Evolutionary conservation across 2,797 vertebrate genomes (phyloP).

Genomic region (Galaxias olidus): DNA sequence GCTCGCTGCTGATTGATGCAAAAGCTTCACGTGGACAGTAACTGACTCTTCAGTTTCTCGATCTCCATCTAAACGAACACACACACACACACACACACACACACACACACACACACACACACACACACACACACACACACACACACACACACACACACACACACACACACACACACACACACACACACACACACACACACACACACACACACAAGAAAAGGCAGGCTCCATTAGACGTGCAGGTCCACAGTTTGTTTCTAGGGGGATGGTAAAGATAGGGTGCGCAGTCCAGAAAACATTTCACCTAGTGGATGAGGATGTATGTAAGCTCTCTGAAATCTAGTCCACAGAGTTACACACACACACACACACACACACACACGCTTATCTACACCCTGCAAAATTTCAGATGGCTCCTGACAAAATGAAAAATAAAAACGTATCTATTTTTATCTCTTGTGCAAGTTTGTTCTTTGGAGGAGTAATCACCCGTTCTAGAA

Average conservation of each 20-base stretch:
- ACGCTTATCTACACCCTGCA: no score
- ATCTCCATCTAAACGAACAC: conserved; percentile 82
- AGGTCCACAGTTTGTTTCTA: not conserved
- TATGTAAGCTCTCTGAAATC: no score
- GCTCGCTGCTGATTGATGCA: conserved; percentile 24
- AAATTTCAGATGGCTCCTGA: no score
- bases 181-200: conserved; percentile 23
- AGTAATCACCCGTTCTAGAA: no score
- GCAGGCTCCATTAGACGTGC: not conserved
- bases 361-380: no score
- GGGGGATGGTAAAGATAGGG: no score
- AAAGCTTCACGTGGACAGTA: conserved; percentile 81
- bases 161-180: conserved; percentile 22
- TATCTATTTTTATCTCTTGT: no score
- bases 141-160: conserved; percentile 22
- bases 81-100: conserved; percentile 20
- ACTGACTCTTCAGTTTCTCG: conserved; percentile 87
- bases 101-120: conserved; percentile 19
- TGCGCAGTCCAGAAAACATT: no score
- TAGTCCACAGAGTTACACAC: no score
- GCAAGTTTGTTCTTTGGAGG: no score
- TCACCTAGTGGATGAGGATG: no score
- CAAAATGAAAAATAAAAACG: no score
- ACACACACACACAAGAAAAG: conserved; percentile 13
- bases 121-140: conserved; percentile 22